Evolutionary conservation across 1,140 invertebrate species (phyloP).

Genomic region (Eueides isabella): DNA sequence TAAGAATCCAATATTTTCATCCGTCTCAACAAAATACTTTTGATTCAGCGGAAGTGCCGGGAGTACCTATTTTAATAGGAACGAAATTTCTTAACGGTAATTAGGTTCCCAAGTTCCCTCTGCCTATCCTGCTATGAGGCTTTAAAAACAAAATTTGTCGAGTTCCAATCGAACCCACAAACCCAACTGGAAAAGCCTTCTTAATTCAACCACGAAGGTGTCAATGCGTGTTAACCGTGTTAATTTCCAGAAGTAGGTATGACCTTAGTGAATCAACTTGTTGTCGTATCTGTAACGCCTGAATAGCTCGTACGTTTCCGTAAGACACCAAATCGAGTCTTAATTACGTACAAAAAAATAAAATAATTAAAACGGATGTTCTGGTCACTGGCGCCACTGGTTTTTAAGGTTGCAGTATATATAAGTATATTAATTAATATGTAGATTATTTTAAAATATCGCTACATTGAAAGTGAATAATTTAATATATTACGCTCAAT

Average conservation of each 20-base stretch:
- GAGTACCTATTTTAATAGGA: too few species aligned
- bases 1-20: too few species aligned
- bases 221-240: not conserved
- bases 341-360: slow-evolving; percentile 7
- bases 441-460: not conserved
- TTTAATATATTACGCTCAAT: not conserved
- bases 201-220: not conserved
- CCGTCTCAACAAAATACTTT: too few species aligned
- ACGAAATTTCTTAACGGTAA: too few species aligned
- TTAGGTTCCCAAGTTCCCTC: too few species aligned
- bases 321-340: slow-evolving; percentile 1
- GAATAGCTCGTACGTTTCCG: slow-evolving; percentile 4
- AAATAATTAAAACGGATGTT: not conserved
- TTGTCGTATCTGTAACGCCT: not conserved
- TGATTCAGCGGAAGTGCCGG: too few species aligned
- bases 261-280: not conserved
- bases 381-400: not conserved
- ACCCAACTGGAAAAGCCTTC: too few species aligned
- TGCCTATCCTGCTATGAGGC: too few species aligned
- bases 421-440: slow-evolving; percentile 5
- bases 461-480: not conserved
- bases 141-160: too few species aligned
- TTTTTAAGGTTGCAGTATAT: not conserved
- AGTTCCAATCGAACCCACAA: too few species aligned
- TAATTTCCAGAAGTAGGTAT: not conserved